Evolutionary conservation across 2,888 invertebrate species (phyloP).

Genomic region (Zootermopsis nevadensis): DNA sequence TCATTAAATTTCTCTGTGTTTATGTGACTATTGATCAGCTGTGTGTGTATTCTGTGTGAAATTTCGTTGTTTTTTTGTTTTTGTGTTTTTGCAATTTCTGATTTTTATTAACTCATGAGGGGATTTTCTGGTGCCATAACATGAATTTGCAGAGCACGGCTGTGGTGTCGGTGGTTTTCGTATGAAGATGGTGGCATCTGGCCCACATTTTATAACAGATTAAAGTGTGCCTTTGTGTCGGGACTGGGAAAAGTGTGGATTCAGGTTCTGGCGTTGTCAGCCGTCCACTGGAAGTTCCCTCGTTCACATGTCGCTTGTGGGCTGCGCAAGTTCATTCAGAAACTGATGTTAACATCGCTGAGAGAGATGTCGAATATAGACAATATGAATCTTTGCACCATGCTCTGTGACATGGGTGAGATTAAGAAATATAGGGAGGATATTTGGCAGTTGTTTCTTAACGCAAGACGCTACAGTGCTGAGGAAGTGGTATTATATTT

Average conservation of each 20-base stretch:
- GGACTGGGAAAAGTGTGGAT: neutral
- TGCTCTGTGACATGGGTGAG: too few relatives aligned
- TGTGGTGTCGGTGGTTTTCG: neutral
- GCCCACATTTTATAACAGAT: slow-evolving; percentile 4
- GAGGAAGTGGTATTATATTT: too few relatives aligned
- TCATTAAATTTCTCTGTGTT: slow-evolving; percentile 31
- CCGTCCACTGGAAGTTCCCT: too few relatives aligned
- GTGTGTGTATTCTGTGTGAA: slow-evolving; percentile 17
- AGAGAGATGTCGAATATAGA: too few relatives aligned
- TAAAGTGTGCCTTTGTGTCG: neutral
- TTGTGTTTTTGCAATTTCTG: neutral
- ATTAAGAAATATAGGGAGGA: too few relatives aligned
- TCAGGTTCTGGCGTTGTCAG: too few relatives aligned
- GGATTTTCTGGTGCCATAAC: neutral
- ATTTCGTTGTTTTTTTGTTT: slow-evolving; percentile 7
- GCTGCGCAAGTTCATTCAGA: too few relatives aligned
- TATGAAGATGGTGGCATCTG: slow-evolving; percentile 30
- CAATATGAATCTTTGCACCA: too few relatives aligned
- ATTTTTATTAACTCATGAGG: slow-evolving; percentile 8
- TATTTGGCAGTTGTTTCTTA: too few relatives aligned
- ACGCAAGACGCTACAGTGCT: too few relatives aligned
- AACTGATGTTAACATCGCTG: too few relatives aligned
- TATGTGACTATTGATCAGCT: slow-evolving; percentile 19
- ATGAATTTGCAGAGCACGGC: neutral
- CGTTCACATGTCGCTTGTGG: too few relatives aligned